Evolutionary conservation across 2,113 vertebrate genomes (phyloP), one percentile per base, ranked within the genome.

Genomic region (Galeopterus variegatus): DNA sequence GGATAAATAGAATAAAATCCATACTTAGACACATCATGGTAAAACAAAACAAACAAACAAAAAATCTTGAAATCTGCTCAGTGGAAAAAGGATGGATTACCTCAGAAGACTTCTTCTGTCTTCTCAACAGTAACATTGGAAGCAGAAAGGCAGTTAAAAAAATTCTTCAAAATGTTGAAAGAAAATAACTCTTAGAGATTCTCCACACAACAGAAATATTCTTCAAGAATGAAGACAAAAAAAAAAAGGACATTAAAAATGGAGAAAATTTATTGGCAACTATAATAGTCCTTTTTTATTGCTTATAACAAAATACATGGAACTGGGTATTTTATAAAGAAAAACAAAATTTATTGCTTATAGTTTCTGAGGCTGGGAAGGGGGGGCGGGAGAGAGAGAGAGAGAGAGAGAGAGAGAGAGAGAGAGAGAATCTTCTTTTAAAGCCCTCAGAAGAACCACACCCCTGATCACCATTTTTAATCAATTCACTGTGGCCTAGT

Each of bases 151-250:
- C 9, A 81, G 15, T 70, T 76, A 8, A 62, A 93, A 92, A 86
- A 76, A 19, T 60, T 60, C 54, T 28, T 90, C 62, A 92, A 82
- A 80, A 11, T 65, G 18, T 31, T 80, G n/a, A 75, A 67, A 64
- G 41, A 80, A 93, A 95, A 81, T 48, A 60, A 79, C 75, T 69
- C 58, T 58, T 60, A 58, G 54, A 67, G 62, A 33, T 93, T 45
- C 60, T 94, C 36, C 83, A 26, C 8, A 69, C 52, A 64, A 31
- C 41, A 94, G 24, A 94, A 73, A 60, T 75, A 62, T 19, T 94
- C 80, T 75, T 76, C 10, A 83, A 76, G 67, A 93, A 69, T 76
- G 36, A 94, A 21, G 36, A 45, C 33, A 75, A 88, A 94, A 72
- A 41, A 88, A 94, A 72, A 41, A 73, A 83, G 41, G 24, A 83